Evolutionary conservation across 1,140 invertebrate genomes (phyloP), one percentile per base, ranked within the genome.

Genomic region (Sitophilus oryzae): DNA sequence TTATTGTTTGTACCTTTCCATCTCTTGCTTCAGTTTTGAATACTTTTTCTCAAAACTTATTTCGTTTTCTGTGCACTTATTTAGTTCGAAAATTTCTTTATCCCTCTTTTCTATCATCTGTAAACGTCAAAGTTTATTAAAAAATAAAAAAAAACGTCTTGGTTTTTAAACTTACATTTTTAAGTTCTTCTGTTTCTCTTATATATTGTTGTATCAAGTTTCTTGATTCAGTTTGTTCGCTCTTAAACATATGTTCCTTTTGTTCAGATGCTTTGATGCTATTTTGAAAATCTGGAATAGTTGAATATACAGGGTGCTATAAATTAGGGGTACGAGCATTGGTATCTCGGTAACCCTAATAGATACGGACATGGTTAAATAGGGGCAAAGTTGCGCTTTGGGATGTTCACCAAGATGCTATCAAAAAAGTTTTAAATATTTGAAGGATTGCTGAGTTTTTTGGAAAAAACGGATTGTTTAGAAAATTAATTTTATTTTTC

Each of bases 201-300:
- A 3, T 30, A 25, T 53, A 47, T 3, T 18, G 14, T n/a, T 37
- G n/a, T 43, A 53, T 42, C 2, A 62, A 41, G n/a, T 34, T 15
- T 48, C 53, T 55, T 4, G 35, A 22, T 41, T 52, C 54, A 3
- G 52, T 20, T n/a, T 55, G n/a, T 42, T 62, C 57, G 2, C 44
- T 46, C 41, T 62, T 56, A 19, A 52, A 52, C 23, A 48, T 4
- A 4, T 53, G 37, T 41, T 62, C 56, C 35, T 59, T 59, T 15
- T 62, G 50, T 20, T 47, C 51, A 1, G 56, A 45, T 16, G 38
- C 15, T 48, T 52, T 57, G 10, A 62, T 40, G 22, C 45, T 59
- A 18, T 46, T 44, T 43, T 62, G 48, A 38, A 62, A 59, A 53
- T 62, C 60, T 59, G 23, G n/a, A n/a, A n/a, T n/a, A n/a, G n/a